Percentiles rank a stretch among this genome's conserved stretches.
Evolutionary conservation across 2,888 invertebrate species (phyloP).

Genomic region (Fragum whitleyi): DNA sequence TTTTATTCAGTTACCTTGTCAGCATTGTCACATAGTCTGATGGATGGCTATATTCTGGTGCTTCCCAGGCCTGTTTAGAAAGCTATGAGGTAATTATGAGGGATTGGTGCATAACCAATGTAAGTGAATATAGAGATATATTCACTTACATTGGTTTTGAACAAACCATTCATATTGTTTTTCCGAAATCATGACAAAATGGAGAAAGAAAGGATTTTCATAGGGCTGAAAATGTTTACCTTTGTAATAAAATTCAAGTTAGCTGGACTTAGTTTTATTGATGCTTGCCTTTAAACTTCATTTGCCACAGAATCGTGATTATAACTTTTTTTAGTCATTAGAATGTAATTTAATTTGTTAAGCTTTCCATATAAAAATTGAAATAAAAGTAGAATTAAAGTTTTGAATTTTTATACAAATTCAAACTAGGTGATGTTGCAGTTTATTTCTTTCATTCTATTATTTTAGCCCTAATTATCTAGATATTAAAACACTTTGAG

Average conservation of each 20-base stretch:
- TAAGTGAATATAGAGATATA: background rate
- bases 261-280: background rate
- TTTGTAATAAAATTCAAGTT: background rate
- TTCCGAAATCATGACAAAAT: slow-evolving; percentile 3
- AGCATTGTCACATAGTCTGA: background rate
- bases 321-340: too few species aligned
- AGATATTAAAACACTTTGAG: too few species aligned
- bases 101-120: background rate
- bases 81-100: background rate
- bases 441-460: too few species aligned
- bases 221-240: background rate
- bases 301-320: too few species aligned
- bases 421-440: too few species aligned
- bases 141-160: background rate
- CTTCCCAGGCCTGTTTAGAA: background rate
- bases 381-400: too few species aligned
- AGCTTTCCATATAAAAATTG: too few species aligned
- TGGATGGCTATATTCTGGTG: background rate
- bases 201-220: background rate
- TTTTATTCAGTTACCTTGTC: slow-evolving; percentile 15
- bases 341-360: too few species aligned
- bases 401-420: too few species aligned
- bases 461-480: too few species aligned
- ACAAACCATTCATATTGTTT: background rate
- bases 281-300: too few species aligned